Evolutionary conservation across 2,888 invertebrate genomes (phyloP), one percentile per base, ranked within the genome.

Genomic region (Scaptodrosophila latifasciaeformis): DNA sequence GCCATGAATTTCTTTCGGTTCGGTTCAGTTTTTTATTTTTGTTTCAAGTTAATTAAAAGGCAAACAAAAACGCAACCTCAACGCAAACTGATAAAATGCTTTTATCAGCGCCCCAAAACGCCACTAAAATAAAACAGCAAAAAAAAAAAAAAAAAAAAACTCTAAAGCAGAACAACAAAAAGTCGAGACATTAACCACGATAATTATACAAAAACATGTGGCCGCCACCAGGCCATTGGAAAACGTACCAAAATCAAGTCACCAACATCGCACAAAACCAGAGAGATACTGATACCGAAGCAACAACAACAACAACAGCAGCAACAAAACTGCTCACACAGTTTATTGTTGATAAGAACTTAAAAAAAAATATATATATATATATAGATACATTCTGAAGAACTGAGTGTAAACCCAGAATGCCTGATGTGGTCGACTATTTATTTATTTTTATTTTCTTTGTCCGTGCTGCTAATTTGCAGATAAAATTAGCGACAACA

Each of bases 21-120:
- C n/a, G n/a, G n/a, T n/a, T n/a, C n/a, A n/a, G n/a, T n/a, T n/a
- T n/a, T n/a, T 55, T 55, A 39, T 50, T 53, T 56, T 50, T 70
- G 68, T 78, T 75, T 7, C 78, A 66, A 75, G 66, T 78, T 72
- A 72, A 72, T 72, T 72, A 72, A 78, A 78, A 78, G 71, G 71
- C 78, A 72, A 72, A 72, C 78, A 75, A 59, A 61, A 65, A 59
- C 62, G 52, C 60, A 62, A 65, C 62, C 65, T 51, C 54, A 65
- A 18, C 13, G 19, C 21, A 45, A 51, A 60, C 70, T 70, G 70
- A 70, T 76, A 37, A 40, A 71, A 71, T 43, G 30, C 44, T 40
- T 43, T 72, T 72, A 72, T 72, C 72, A 72, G 72, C 56, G 48
- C 18, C n/a, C n/a, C n/a, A n/a, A n/a, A n/a, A n/a, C n/a, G 24